These are phyloP conservation scores for Oligia fasciuncula DNA, from an alignment of 2,888 invertebrate species.

Conservation along the genomic window DNA sequence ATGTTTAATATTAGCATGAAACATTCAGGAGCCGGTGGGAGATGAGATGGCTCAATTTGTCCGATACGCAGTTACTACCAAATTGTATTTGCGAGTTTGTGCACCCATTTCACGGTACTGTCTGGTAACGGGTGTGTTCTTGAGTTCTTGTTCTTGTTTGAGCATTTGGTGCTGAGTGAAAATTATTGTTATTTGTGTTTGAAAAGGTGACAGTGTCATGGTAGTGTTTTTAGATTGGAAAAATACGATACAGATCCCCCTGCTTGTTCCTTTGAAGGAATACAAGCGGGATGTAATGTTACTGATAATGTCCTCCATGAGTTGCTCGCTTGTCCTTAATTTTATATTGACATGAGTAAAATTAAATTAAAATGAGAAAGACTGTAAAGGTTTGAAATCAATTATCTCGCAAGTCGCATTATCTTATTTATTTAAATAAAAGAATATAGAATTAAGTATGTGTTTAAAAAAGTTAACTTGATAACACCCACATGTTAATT, in stretches of 20 bases:
- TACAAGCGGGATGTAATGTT: no score
- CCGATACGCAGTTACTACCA: conserved; percentile 73
- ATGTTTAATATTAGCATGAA: conserved; percentile 15
- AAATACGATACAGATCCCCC: no score
- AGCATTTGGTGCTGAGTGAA: conserved; percentile 34
- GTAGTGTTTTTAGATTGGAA: no score
- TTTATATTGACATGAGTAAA: not conserved
- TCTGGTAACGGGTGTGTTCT: conserved; percentile 47
- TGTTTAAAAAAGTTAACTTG: not conserved
- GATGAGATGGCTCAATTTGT: conserved; percentile 52
- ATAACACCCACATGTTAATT: not conserved
- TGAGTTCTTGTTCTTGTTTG: no score
- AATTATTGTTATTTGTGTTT: not conserved
- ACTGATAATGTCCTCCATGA: no score
- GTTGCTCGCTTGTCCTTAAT: not conserved
- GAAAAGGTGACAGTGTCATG: not conserved
- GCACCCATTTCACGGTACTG: conserved; percentile 76
- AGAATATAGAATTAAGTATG: not conserved
- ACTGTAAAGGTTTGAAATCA: not conserved
- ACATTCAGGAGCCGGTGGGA: conserved; percentile 6
- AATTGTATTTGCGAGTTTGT: conserved; percentile 81
- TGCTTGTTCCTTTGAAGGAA: not conserved
- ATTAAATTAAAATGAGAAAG: not conserved
- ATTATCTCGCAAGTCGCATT: not conserved
- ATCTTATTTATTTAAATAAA: not conserved